These are phyloP conservation scores for Aurelia coerulea DNA, from an alignment of 30 jellyfish, hydroid and myxozoan species.

Conservation along the genomic window DNA sequence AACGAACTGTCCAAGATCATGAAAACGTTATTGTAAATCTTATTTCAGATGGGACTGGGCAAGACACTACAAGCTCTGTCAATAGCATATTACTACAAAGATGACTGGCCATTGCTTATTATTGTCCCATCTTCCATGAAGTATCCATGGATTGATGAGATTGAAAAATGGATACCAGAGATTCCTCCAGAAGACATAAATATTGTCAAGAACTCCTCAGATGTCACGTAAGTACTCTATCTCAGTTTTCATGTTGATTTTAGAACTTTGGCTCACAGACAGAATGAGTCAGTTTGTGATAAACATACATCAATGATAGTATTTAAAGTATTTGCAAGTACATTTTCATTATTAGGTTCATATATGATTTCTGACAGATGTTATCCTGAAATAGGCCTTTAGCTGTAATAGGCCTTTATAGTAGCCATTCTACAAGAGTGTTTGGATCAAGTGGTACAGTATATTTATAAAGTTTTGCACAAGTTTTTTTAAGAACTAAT, in stretches of 20 bases:
- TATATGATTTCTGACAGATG: no score
- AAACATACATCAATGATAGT: not conserved
- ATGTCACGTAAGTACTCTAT: conserved; percentile 39
- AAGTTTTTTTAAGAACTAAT: no score
- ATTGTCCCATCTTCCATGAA: conserved; percentile 83
- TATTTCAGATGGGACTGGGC: conserved; percentile 91
- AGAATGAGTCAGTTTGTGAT: not conserved
- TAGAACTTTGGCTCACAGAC: not conserved
- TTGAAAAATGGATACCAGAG: conserved; percentile 89
- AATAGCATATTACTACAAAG: conserved; percentile 71
- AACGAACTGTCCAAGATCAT: no score
- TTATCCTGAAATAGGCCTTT: no score
- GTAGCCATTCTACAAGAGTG: no score
- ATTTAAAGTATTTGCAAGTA: not conserved
- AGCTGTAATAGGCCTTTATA: no score
- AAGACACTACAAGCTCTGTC: conserved; percentile 89
- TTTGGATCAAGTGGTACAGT: no score
- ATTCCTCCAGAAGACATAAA: conserved; percentile 85
- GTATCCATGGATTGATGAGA: conserved; percentile 86
- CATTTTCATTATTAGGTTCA: no score
- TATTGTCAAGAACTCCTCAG: conserved; percentile 64
- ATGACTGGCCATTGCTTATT: conserved; percentile 84
- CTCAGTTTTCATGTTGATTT: not conserved
- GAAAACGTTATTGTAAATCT: no score
- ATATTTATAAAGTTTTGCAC: no score